Conservation (phyloP, 1,140 invertebrate genomes). For the Ganaspis sp. region DNA sequence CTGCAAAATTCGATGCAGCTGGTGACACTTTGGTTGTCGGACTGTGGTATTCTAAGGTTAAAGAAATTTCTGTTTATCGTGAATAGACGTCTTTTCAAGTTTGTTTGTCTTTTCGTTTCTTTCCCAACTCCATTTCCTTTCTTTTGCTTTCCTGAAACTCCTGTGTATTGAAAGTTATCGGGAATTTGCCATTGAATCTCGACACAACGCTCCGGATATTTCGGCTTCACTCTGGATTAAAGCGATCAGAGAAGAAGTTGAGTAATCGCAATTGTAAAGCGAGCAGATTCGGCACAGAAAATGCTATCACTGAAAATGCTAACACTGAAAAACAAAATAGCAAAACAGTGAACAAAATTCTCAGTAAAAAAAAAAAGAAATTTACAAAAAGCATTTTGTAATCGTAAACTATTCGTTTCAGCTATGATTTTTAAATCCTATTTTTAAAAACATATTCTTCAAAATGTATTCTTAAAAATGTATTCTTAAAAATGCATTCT, state of each 20-base stretch:
- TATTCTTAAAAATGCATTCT: too few species aligned
- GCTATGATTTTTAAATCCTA: too few species aligned
- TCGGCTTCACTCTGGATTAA: background rate
- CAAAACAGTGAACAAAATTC: background rate
- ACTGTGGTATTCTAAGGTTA: background rate
- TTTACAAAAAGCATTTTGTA: too few species aligned
- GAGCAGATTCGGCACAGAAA: background rate
- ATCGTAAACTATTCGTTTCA: too few species aligned
- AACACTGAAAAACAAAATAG: background rate
- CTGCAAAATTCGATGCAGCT: background rate
- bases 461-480: too few species aligned
- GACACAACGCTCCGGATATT: background rate
- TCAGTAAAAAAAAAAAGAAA: too few species aligned
- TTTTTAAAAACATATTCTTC: too few species aligned
- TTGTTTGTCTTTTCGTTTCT: slow-evolving; percentile 1
- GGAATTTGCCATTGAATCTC: background rate
- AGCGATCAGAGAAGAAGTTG: background rate
- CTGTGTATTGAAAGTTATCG: background rate
- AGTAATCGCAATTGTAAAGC: slow-evolving; percentile 16
- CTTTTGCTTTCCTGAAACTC: slow-evolving; percentile 19
- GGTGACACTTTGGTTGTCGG: background rate
- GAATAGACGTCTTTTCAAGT: slow-evolving; percentile 8
- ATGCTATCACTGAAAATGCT: background rate
- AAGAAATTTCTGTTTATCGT: background rate
- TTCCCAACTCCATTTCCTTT: background rate